Conservation (phyloP, 2,797 vertebrate species). For the Ciconia nigra region DNA sequence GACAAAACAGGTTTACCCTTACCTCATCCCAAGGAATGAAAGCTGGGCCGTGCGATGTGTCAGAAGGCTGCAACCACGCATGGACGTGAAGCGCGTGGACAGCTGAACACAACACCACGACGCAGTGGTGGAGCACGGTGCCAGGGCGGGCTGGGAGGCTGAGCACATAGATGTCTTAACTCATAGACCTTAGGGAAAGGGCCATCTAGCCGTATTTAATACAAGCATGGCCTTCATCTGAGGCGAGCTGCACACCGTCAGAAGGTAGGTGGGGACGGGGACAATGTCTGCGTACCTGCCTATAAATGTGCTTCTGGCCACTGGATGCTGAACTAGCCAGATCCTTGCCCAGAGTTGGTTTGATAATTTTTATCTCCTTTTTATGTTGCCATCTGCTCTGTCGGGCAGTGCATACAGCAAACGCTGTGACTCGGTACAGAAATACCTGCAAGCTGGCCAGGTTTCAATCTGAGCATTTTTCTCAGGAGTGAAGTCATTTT, state of each 20-base stretch:
- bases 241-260: not conserved
- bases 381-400: not conserved
- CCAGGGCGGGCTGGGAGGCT: fast-evolving
- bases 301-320: not conserved
- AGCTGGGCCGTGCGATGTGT: not conserved
- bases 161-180: not conserved
- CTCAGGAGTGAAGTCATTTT: constrained; percentile 48
- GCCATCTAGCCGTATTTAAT: not conserved
- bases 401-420: not conserved
- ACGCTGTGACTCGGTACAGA: not conserved
- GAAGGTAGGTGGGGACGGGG: not conserved
- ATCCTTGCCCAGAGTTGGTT: not conserved
- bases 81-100: fast-evolving
- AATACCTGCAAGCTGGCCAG: not conserved
- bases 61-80: not conserved
- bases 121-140: not conserved
- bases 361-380: not conserved
- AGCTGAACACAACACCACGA: not conserved
- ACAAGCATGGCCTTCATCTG: not conserved
- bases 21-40: not conserved
- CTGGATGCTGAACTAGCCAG: not conserved
- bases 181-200: not conserved
- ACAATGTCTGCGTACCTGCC: not conserved
- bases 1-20: not conserved
- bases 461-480: not conserved